These are phyloP conservation scores for Macaca nemestrina DNA, from an alignment of 2,113 vertebrate species.

Conservation along the genomic window DNA sequence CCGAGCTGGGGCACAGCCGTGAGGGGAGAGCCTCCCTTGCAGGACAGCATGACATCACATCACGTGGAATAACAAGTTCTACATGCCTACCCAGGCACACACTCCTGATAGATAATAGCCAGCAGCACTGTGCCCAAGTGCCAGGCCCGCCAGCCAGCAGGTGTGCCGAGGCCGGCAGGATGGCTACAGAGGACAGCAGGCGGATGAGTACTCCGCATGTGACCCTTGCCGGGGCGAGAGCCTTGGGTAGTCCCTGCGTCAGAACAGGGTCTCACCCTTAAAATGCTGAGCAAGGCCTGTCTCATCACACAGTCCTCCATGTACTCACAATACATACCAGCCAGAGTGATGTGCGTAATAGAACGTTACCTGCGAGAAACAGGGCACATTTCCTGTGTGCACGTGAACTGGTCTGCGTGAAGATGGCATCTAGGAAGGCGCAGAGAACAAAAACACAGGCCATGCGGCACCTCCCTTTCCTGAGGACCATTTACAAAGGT, in stretches of 20 bases:
- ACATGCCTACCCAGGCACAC: accelerated
- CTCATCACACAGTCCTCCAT: background rate
- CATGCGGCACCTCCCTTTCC: accelerated
- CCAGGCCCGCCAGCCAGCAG: background rate
- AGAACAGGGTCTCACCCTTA: background rate
- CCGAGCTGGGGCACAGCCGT: background rate
- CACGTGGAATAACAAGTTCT: too few species aligned
- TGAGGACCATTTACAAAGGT: background rate
- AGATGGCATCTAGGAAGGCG: background rate
- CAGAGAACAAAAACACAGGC: background rate
- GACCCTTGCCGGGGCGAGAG: too few species aligned
- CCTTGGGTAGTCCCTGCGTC: background rate
- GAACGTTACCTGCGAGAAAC: background rate
- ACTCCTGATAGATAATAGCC: background rate
- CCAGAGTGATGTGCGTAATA: accelerated
- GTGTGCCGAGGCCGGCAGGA: background rate
- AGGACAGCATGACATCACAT: background rate
- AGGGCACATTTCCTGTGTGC: accelerated
- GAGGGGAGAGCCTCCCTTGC: background rate
- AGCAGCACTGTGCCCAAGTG: background rate
- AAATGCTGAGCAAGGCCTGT: background rate
- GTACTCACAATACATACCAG: background rate
- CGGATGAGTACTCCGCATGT: accelerated
- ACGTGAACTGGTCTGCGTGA: accelerated
- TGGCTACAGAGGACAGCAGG: too few species aligned